Conservation (phyloP, 2,888 invertebrate genomes). For the Cantharis lateralis region DNA sequence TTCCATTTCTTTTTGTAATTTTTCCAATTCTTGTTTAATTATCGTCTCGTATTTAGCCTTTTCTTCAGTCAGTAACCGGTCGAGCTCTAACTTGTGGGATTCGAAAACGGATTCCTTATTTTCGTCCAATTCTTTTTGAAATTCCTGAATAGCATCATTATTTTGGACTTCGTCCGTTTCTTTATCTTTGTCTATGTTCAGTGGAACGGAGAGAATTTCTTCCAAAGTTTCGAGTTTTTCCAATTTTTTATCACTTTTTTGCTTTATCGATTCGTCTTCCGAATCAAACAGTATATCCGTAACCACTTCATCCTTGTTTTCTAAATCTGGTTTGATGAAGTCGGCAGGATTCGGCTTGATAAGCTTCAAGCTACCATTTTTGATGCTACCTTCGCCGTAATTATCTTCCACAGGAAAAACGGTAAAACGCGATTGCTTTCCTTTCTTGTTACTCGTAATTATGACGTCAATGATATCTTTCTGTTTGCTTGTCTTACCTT, state of each 20-base stretch:
- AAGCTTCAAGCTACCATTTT: constrained; percentile 51
- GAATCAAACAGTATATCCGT: constrained; percentile 54
- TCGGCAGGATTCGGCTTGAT: constrained; percentile 63
- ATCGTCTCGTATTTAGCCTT: constrained; percentile 47
- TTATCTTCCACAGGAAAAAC: constrained; percentile 44
- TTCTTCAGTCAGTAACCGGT: constrained; percentile 57
- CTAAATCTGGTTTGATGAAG: constrained; percentile 64
- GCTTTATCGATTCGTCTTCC: constrained; percentile 58
- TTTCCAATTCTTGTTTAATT: constrained; percentile 55
- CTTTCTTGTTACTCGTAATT: constrained; percentile 33
- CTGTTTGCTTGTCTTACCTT: constrained; percentile 35
- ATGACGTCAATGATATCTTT: constrained; percentile 47
- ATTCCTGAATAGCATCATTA: constrained; percentile 21
- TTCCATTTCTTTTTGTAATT: constrained; percentile 60
- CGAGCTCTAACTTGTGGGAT: constrained; percentile 57
- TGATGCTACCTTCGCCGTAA: background rate
- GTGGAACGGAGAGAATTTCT: background rate
- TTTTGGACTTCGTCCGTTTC: background rate
- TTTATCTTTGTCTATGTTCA: background rate
- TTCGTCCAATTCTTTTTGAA: constrained; percentile 48
- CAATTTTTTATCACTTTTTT: background rate
- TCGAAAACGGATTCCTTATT: constrained; percentile 52
- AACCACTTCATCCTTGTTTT: constrained; percentile 56
- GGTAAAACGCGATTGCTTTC: constrained; percentile 43
- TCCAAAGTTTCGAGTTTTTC: background rate